A percentile compares a stretch with the other conserved stretches of the same genome.
These are phyloP conservation scores for Gymnocypris eckloni DNA, from an alignment of 2,797 vertebrate species.

Conservation along the genomic window DNA sequence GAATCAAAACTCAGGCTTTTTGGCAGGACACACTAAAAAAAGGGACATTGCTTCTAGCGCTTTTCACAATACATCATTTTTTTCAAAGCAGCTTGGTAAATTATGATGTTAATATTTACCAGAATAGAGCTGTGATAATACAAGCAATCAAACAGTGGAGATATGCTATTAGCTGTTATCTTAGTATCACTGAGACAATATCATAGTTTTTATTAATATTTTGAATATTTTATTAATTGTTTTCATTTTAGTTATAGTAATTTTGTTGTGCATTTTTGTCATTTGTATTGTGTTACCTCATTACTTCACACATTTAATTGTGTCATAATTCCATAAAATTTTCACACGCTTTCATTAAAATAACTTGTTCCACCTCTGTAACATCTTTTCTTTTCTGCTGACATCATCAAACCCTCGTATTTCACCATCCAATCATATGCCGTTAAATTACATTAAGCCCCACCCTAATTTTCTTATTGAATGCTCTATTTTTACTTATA, in stretches of 20 bases:
- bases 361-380: not conserved
- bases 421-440: not conserved
- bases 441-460: not conserved
- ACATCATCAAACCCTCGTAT: not conserved
- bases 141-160: not conserved
- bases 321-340: not conserved
- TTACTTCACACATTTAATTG: not conserved
- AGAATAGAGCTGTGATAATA: not conserved
- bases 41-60: not conserved
- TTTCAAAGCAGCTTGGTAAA: not conserved
- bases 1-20: not conserved
- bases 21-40: not conserved
- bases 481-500: not conserved
- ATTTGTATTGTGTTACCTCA: too few species aligned
- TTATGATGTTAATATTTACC: too few species aligned
- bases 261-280: too few species aligned
- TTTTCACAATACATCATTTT: not conserved
- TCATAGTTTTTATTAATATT: too few species aligned
- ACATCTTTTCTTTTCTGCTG: not conserved
- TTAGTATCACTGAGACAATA: not conserved
- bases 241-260: not conserved
- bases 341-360: not conserved
- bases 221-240: too few species aligned
- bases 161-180: not conserved
- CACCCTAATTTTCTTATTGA: not conserved